Evolutionary conservation across 2,888 invertebrate genomes (phyloP).

Genomic region (Drepanosiphum platanoidis): DNA sequence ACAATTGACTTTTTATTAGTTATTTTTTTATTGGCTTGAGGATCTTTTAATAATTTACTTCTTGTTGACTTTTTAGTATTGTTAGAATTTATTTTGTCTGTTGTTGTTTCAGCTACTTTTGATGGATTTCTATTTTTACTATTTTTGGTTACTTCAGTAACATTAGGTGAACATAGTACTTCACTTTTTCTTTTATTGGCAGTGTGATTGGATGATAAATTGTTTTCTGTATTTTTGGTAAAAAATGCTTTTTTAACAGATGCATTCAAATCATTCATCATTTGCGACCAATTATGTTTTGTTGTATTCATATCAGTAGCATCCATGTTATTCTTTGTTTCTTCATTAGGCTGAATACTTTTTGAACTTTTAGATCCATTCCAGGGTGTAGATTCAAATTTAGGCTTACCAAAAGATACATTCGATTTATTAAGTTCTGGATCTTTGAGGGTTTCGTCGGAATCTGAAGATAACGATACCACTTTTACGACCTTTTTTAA

Average conservation of each 20-base stretch:
- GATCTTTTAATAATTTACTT: too few relatives aligned
- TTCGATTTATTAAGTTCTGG: not conserved
- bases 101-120: not conserved
- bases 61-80: not conserved
- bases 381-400: conserved; percentile 55
- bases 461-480: not conserved
- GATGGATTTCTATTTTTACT: not conserved
- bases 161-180: not conserved
- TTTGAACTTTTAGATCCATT: conserved; percentile 25
- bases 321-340: not conserved
- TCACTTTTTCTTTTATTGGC: too few relatives aligned
- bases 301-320: not conserved
- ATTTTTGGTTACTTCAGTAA: too few relatives aligned
- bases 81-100: not conserved
- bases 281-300: conserved; percentile 39
- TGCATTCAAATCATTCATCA: conserved; percentile 50
- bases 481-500: not conserved
- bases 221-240: not conserved
- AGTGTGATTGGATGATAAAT: not conserved
- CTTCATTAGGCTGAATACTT: conserved; percentile 3
- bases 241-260: conserved; percentile 45
- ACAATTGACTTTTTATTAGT: too few relatives aligned
- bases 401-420: conserved; percentile 47
- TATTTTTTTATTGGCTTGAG: too few relatives aligned
- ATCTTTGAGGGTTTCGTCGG: not conserved